Conservation (phyloP, 1,140 invertebrate species). For the Aethina tumida region DNA sequence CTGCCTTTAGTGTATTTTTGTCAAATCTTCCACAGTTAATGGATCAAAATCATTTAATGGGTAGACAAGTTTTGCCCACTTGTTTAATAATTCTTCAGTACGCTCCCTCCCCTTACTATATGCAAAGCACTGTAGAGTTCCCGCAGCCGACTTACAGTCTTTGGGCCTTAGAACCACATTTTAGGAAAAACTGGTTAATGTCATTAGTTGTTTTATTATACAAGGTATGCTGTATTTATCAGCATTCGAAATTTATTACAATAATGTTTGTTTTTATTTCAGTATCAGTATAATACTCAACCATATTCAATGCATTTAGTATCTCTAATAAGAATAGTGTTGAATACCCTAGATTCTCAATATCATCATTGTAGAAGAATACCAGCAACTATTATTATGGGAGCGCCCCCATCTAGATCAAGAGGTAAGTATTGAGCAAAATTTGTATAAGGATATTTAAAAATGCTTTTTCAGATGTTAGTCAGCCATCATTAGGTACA, state of each 20-base stretch:
- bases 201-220: conserved; percentile 90
- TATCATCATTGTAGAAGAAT: conserved; percentile 77
- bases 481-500: conserved; percentile 60
- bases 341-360: conserved; percentile 87
- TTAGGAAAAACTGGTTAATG: conserved; percentile 85
- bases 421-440: conserved; percentile 45
- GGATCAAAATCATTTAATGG: conserved; percentile 90
- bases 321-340: conserved; percentile 77
- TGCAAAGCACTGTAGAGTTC: conserved; percentile 38
- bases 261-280: conserved; percentile 21
- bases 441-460: not conserved
- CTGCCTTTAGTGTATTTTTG: conserved; percentile 93
- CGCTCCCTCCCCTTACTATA: conserved; percentile 65
- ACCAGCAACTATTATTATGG: conserved; percentile 64
- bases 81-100: conserved; percentile 81
- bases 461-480: conserved; percentile 47
- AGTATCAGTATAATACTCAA: conserved; percentile 88
- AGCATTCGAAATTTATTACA: not conserved
- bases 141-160: conserved; percentile 66
- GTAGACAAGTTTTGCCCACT: conserved; percentile 74
- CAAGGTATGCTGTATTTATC: conserved; percentile 55
- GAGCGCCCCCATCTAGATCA: conserved; percentile 53
- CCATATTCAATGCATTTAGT: conserved; percentile 70
- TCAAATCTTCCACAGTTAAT: conserved; percentile 85
- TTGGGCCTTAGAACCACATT: conserved; percentile 77